Evolutionary conservation across 2,113 vertebrate species (phyloP), one percentile per base, ranked within the genome.

Genomic region (Rousettus leschenaultii): DNA sequence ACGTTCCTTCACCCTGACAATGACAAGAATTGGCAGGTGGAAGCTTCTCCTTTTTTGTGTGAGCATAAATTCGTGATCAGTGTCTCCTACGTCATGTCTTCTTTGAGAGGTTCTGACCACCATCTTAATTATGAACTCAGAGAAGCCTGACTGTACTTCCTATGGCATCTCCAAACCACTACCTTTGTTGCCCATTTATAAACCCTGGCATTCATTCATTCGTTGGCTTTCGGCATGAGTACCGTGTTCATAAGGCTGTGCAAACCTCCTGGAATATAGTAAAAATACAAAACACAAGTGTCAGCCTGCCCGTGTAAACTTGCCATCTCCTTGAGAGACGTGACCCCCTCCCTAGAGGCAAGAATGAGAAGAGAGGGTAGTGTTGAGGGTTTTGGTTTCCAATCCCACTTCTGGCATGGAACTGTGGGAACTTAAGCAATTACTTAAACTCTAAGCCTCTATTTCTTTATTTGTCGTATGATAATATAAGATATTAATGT

Each of bases 381-480:
- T 16, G 0, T 33, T 30, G 10, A 63, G 9, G 26, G 8, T 24
- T 91, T 95, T 70, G 24, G 18, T 77, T 92, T 77, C 68, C 38
- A 61, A 0, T 82, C 53, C 19, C 59, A 33, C 26, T 92, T 84
- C 70, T 94, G 95, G 89, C 89, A 45, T 28, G 11, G 9, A 59
- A 86, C 94, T 88, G 70, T 97, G 94, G 71, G 95, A 97, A 97
- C 24, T 19, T 71, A 86, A 63, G 74, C 83, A 94, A 94, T 96
- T 94, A 89, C 82, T 94, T 86, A 77, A 66, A 83, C 19, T 73
- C 55, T 57, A 77, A 95, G 85, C 66, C 35, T 96, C 82, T 87
- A 2, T 94, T 80, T 86, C 66, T 95, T 95, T 70, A 59, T 68
- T 87, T 88, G 74, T 91, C 38, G 59, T 86, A 89, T 59, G 86